Conservation (phyloP, 2,113 vertebrate species). For the Pundamilia nyererei region DNA sequence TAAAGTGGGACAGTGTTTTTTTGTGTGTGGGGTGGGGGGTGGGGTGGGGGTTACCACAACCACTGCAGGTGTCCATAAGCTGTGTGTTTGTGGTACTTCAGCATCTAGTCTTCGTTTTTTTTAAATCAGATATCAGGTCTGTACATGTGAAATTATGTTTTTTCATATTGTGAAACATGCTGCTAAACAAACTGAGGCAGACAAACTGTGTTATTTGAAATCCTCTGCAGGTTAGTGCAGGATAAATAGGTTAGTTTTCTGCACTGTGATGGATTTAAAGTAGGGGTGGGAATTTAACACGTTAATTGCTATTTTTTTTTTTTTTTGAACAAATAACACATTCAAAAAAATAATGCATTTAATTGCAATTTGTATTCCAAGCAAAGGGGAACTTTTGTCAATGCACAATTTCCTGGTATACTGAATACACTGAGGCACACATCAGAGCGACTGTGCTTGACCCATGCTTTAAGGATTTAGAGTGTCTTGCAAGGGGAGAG, state of each 20-base stretch:
- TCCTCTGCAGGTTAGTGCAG: neutral
- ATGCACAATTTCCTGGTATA: neutral
- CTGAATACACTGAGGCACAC: too few relatives aligned
- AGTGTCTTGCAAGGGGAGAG: too few relatives aligned
- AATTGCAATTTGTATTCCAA: neutral
- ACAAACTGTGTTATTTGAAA: neutral
- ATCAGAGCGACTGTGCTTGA: too few relatives aligned
- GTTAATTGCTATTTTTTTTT: neutral
- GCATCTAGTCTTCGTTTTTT: neutral
- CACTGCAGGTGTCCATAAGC: neutral
- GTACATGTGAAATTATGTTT: neutral
- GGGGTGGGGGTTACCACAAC: neutral
- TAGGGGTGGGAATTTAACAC: neutral
- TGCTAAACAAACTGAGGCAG: neutral
- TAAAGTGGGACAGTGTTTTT: neutral
- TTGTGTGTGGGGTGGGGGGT: neutral
- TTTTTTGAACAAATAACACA: neutral
- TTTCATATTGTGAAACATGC: neutral
- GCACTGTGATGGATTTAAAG: neutral
- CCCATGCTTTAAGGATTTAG: too few relatives aligned
- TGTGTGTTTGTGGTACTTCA: neutral
- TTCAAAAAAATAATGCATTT: neutral
- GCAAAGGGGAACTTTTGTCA: neutral
- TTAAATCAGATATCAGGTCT: neutral
- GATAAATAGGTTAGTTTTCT: neutral